Percentiles rank a stretch among this genome's conserved stretches.
Conservation (phyloP, 1,140 invertebrate species). For the Augochlora pura region DNA sequence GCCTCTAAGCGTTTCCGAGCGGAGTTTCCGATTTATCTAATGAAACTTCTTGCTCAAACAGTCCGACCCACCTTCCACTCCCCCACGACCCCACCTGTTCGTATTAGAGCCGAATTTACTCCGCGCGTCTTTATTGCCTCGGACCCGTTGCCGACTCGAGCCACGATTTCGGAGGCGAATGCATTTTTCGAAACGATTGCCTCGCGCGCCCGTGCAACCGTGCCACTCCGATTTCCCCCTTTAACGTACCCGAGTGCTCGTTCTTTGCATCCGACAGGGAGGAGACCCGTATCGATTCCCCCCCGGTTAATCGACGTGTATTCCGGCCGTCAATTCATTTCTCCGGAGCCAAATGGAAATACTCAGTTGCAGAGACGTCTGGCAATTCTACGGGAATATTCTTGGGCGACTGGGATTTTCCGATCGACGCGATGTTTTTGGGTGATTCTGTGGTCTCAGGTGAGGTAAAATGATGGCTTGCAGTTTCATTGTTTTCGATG, state of each 20-base stretch:
- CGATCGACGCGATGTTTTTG: no score
- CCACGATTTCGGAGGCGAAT: neutral
- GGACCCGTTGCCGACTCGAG: no score
- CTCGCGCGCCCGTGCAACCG: no score
- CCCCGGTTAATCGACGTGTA: neutral
- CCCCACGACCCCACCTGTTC: neutral
- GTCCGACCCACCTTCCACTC: neutral
- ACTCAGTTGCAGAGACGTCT: no score
- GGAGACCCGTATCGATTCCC: slow-evolving; percentile 14
- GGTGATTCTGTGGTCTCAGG: no score
- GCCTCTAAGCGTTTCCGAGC: neutral
- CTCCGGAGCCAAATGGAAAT: no score
- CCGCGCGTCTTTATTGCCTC: neutral
- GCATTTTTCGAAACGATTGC: neutral
- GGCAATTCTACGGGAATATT: no score
- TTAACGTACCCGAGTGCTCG: neutral
- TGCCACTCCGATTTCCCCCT: neutral
- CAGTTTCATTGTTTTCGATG: no score
- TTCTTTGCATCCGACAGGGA: neutral
- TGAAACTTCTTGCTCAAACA: slow-evolving; percentile 16
- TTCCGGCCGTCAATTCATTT: neutral
- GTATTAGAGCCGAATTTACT: neutral
- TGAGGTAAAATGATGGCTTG: no score
- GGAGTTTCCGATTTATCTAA: slow-evolving; percentile 23
- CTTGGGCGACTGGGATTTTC: no score